Conservation (phyloP, 37 sponge, comb jelly and placozoan species). For the Beroe forskalii region DNA sequence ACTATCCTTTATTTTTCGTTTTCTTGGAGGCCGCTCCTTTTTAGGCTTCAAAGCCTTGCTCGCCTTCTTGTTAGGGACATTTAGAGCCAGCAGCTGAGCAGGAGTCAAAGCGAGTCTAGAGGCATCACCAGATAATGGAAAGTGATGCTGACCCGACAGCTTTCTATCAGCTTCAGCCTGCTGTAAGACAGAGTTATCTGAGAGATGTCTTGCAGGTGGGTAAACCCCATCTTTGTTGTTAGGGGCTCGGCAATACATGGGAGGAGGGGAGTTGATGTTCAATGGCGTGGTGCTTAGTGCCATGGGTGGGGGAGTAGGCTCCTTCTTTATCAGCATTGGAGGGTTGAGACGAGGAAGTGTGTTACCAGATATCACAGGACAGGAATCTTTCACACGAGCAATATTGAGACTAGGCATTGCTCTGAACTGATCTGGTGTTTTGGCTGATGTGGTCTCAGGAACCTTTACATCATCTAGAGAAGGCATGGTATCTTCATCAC, state of each 20-base stretch:
- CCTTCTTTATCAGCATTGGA: constrained; percentile 35
- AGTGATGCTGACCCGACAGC: neutral
- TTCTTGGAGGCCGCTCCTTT: constrained; percentile 11
- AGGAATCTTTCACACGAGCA: constrained; percentile 10
- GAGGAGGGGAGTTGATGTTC: constrained; percentile 8
- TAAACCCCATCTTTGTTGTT: neutral
- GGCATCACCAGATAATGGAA: neutral
- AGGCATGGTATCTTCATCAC: constrained; percentile 57
- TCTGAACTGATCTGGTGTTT: neutral
- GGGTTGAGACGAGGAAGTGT: constrained; percentile 3
- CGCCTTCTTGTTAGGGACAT: constrained; percentile 39
- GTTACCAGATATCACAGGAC: neutral
- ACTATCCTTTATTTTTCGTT: neutral
- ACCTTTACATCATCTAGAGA: constrained; percentile 41
- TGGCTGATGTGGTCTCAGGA: neutral
- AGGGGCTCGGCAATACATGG: constrained; percentile 47
- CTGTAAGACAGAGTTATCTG: neutral
- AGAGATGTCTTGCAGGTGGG: neutral
- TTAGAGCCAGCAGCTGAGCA: constrained; percentile 43
- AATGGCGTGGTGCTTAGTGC: neutral
- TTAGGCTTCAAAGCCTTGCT: neutral
- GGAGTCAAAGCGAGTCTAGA: constrained; percentile 22
- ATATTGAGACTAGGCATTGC: constrained; percentile 29
- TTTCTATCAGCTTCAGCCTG: neutral
- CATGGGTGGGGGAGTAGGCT: constrained; percentile 29